Percentiles rank a stretch among this genome's conserved stretches.
These are phyloP conservation scores for Drosophila lacteicornis DNA, from an alignment of 1,140 invertebrate genomes.

Conservation along the genomic window DNA sequence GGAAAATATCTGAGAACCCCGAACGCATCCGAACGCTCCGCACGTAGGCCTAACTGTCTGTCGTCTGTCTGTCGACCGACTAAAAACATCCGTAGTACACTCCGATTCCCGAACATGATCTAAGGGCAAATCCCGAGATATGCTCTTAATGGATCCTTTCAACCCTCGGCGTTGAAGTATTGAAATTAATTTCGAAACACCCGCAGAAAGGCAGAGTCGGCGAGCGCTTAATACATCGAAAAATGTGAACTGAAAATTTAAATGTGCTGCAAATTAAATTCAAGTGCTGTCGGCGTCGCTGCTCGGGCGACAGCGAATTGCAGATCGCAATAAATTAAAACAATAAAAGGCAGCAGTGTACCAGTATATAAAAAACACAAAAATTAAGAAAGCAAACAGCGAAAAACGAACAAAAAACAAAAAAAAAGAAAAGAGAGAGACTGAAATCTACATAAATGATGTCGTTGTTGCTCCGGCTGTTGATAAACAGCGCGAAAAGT, in stretches of 20 bases:
- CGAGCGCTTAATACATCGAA: conserved; percentile 20
- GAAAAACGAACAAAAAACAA: conserved; percentile 22
- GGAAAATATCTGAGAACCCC: conserved; percentile 67
- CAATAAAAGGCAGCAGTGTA: conserved; percentile 60
- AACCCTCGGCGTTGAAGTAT: conserved; percentile 56
- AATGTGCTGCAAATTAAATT: conserved; percentile 79
- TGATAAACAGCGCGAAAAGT: conserved; percentile 52
- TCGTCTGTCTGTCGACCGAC: not conserved
- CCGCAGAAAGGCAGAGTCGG: not conserved
- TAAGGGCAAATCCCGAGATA: conserved; percentile 15
- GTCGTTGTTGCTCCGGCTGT: conserved; percentile 56
- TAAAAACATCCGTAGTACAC: conserved; percentile 1
- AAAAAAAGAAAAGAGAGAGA: conserved; percentile 39
- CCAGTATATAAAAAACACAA: conserved; percentile 26
- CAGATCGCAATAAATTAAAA: conserved; percentile 82
- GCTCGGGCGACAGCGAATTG: conserved; percentile 72
- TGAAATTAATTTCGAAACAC: conserved; percentile 47
- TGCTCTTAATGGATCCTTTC: conserved; percentile 64
- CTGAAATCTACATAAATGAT: conserved; percentile 81
- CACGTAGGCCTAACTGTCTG: conserved; percentile 56
- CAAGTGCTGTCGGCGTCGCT: conserved; percentile 67
- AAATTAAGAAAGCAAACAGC: conserved; percentile 44
- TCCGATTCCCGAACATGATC: conserved; percentile 9
- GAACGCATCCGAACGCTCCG: conserved; percentile 76
- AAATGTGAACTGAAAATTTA: conserved; percentile 78